Evolutionary conservation across 2,113 vertebrate genomes (phyloP), one percentile per base, ranked within the genome.

Genomic region (Turdus rufiventris): DNA sequence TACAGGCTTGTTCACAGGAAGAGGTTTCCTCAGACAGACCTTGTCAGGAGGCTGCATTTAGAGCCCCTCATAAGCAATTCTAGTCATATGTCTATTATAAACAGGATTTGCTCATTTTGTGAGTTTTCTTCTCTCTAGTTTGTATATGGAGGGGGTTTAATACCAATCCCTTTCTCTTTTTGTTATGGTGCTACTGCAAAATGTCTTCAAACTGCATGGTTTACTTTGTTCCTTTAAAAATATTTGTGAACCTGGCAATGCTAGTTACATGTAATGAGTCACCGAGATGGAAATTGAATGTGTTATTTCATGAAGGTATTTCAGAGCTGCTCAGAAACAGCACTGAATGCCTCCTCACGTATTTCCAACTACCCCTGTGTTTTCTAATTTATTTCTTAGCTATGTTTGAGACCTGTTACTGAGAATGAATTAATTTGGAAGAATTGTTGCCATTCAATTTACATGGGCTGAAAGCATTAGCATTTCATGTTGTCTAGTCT

Each of bases 71-170:
- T 51, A 61, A 48, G 56, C 82, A 91, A n/a, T 91, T 85, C 67
- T 31, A 84, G 67, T 72, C 85, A 53, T 96, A 88, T 84, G 40
- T 85, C 85, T 96, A 3, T 84, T 90, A 79, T 95, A 72, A 91
- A 91, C 91, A 95, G 85, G 78, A 94, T 70, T 81, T 79, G 65
- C 21, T 83, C 79, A 94, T 93, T 93, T 89, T 95, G 62, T 60
- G 89, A 95, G 80, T 78, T 91, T 97, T 88, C 72, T 93, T 95
- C 94, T 85, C 75, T 89, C 87, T 88, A 51, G 54, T 88, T 96
- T 81, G 84, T 53, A 38, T 65, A 78, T 42, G 72, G 42, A 81
- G 33, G 43, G 25, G 12, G 23, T 70, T 94, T 38, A 65, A 57
- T n/a, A 48, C 58, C 74, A 76, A 84, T 75, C 73, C 42, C 93